These are phyloP conservation scores for Tragulus kanchil DNA, from an alignment of 2,113 vertebrate species.

Conservation along the genomic window DNA sequence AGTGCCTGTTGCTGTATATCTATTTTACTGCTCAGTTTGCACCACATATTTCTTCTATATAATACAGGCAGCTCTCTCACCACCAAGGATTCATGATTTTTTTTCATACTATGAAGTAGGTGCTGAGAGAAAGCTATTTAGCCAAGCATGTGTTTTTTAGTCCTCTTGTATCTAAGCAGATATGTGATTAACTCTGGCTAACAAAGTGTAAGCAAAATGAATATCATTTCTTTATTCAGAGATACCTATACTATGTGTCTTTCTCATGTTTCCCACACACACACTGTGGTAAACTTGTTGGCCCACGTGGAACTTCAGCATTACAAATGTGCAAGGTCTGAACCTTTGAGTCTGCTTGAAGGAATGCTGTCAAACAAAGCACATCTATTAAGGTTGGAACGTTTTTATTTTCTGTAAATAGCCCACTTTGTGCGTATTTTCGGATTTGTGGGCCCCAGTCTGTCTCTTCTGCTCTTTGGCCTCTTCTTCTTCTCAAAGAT, in stretches of 20 bases:
- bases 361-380: neutral
- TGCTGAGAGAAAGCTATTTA: neutral
- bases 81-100: neutral
- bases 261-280: neutral
- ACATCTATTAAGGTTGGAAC: neutral
- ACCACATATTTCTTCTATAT: neutral
- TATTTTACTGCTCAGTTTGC: neutral
- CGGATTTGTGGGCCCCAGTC: neutral
- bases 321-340: neutral
- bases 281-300: neutral
- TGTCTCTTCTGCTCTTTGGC: neutral
- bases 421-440: neutral
- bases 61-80: neutral
- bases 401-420: neutral
- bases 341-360: neutral
- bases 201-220: neutral
- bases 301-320: neutral
- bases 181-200: neutral
- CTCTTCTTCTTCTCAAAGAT: neutral
- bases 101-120: neutral
- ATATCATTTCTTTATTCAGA: neutral
- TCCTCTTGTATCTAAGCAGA: neutral
- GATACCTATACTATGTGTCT: neutral
- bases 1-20: neutral
- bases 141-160: neutral